Percentiles rank a stretch among this genome's conserved stretches.
Conservation (phyloP, 2,797 vertebrate genomes). For the Serranus cabrilla region DNA sequence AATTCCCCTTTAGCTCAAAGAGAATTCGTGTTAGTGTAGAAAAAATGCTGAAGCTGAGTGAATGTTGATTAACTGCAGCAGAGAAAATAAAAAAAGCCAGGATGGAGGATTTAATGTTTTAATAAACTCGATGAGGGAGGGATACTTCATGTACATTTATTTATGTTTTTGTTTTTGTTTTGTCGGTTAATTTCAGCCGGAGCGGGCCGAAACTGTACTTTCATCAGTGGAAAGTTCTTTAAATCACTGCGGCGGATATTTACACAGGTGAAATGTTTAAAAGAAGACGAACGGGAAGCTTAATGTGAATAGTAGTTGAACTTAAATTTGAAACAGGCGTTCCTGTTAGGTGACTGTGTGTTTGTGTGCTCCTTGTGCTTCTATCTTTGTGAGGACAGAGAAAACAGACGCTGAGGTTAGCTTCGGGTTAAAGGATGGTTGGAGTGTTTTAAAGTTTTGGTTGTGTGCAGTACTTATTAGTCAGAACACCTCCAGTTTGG, state of each 20-base stretch:
- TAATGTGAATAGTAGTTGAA: constrained; percentile 18
- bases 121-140: constrained; percentile 27
- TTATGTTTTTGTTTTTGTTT: constrained; percentile 42
- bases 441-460: too few species aligned
- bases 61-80: constrained; percentile 8
- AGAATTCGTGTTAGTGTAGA: constrained; percentile 6
- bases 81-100: not conserved
- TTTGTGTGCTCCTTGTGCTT: constrained; percentile 23
- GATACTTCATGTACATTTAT: constrained; percentile 32
- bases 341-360: constrained; percentile 18
- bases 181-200: constrained; percentile 1
- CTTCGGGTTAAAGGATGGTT: not conserved
- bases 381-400: constrained; percentile 22
- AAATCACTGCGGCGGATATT: not conserved
- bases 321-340: constrained; percentile 3
- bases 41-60: constrained; percentile 11
- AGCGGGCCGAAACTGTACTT: not conserved
- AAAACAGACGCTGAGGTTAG: not conserved
- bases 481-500: too few species aligned
- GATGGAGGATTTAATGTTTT: constrained; percentile 37
- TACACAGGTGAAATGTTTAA: not conserved
- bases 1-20: constrained; percentile 7
- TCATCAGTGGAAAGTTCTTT: constrained; percentile 2
- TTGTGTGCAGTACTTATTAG: too few species aligned
- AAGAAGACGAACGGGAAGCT: not conserved